Evolutionary conservation across 2,113 vertebrate species (phyloP).

Genomic region (Pelecanoides urinatrix): DNA sequence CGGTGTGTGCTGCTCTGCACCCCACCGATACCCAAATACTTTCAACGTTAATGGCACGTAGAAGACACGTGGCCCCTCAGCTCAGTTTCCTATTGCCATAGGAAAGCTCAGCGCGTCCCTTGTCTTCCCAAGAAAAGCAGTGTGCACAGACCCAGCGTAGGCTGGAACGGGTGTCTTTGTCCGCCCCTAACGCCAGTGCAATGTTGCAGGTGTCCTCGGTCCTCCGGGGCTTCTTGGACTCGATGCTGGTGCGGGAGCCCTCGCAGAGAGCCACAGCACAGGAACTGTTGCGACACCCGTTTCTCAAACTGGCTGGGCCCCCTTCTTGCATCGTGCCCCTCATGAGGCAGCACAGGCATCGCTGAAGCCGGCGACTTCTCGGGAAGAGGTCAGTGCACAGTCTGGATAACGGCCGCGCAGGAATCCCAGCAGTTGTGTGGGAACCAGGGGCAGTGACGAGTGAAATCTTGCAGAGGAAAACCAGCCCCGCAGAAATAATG

Average conservation of each 20-base stretch:
- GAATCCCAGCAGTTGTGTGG: background rate
- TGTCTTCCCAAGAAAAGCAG: background rate
- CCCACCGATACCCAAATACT: background rate
- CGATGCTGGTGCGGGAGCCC: slow-evolving; percentile 96
- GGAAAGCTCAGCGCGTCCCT: background rate
- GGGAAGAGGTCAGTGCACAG: background rate
- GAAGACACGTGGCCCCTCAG: accelerated
- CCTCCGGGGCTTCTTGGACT: slow-evolving; percentile 91
- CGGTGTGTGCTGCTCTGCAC: background rate
- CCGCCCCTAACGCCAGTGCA: background rate
- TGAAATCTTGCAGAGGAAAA: background rate
- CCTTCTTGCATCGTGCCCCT: slow-evolving; percentile 96
- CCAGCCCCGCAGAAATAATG: background rate
- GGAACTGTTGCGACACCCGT: slow-evolving; percentile 91
- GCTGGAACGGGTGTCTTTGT: background rate
- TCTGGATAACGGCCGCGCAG: background rate
- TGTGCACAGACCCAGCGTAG: accelerated
- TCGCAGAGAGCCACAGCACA: slow-evolving; percentile 92
- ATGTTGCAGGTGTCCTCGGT: slow-evolving; percentile 85
- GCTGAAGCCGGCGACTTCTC: slow-evolving; percentile 61
- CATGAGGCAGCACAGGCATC: slow-evolving; percentile 96
- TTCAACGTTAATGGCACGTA: accelerated
- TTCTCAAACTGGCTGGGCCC: slow-evolving; percentile 92
- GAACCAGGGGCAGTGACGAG: background rate
- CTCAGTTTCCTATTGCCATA: background rate